Base-by-base conservation (phyloP, 2,888 invertebrate species). In the Diploptera punctata region DNA sequence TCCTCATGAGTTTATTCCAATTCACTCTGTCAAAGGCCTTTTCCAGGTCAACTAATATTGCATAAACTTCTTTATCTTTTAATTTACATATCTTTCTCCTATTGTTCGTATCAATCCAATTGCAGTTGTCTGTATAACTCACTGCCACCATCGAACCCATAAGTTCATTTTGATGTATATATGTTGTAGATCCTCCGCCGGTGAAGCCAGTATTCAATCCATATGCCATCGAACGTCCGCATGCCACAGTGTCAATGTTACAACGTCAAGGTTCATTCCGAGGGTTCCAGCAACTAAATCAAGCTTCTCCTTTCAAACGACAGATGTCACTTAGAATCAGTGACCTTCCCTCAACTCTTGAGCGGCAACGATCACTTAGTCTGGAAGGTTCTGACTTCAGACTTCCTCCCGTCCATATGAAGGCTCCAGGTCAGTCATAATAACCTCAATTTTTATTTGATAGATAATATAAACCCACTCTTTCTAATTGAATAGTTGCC, bases 241-340 rank as follows among this genome's bases (percentile, higher is more conserved):
- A 97, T 81, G 98, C 98, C 73, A 97, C 98, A 52, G 93, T 94
- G 38, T 93, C 94, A 77, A 92, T 99, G 89, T 87, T 99, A 70
- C 94, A 98, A 83, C 87, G 99, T 38, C 98, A 99, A 85, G 96
- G 97, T 77, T 97, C 97, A 75, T 97, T 97, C 87, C 88, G 97
- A 69, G 96, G 95, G 65, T 94, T 98, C 83, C 90, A 91, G 78
- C 93, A 93, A 80, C 86, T 92, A 47, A 90, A 90, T 78, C 91
- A 87, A 83, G 93, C 93, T 80, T 96, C 96, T 19, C 98, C 93
- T 75, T 99, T 95, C 86, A 98, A 99, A 86, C 89, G 98, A 57
- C 97, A 98, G 83, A 92, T 98, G 87, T 98, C 98, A 75, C 88
- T 98, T 77, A 91, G 98, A 75, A 91, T 98, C 79, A 95, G 93